Evolutionary conservation across 2,797 vertebrate genomes (phyloP).

Genomic region (Loriculus beryllinus): DNA sequence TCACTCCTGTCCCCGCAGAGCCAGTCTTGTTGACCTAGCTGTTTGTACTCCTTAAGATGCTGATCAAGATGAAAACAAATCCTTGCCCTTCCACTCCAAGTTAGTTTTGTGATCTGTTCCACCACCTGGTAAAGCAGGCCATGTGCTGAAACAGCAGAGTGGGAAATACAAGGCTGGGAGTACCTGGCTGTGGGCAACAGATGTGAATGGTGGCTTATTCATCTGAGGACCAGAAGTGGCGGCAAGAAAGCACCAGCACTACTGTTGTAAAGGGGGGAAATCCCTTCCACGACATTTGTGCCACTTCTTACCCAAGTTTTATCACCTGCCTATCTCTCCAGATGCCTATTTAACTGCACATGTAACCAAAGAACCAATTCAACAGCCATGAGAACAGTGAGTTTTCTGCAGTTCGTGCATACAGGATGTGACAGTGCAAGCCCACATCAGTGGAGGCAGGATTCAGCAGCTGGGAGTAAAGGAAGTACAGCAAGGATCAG

Average conservation of each 20-base stretch:
- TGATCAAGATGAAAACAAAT: constrained; percentile 9
- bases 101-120: background rate
- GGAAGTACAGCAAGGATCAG: background rate
- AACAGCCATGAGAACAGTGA: background rate
- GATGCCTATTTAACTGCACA: background rate
- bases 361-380: background rate
- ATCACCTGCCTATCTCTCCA: background rate
- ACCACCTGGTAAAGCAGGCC: background rate
- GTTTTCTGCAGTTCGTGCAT: background rate
- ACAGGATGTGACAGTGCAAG: background rate
- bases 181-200: background rate
- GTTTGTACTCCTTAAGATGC: background rate
- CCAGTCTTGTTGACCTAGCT: background rate
- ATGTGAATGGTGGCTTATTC: background rate
- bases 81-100: background rate
- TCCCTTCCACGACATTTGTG: background rate
- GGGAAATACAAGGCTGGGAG: background rate
- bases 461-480: background rate
- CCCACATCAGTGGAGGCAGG: background rate
- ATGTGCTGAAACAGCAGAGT: background rate
- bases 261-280: background rate
- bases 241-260: background rate
- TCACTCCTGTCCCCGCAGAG: background rate
- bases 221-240: background rate
- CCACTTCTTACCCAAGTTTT: background rate